Base-by-base conservation (phyloP, 2,888 invertebrate species). In the Apamea crenata region DNA sequence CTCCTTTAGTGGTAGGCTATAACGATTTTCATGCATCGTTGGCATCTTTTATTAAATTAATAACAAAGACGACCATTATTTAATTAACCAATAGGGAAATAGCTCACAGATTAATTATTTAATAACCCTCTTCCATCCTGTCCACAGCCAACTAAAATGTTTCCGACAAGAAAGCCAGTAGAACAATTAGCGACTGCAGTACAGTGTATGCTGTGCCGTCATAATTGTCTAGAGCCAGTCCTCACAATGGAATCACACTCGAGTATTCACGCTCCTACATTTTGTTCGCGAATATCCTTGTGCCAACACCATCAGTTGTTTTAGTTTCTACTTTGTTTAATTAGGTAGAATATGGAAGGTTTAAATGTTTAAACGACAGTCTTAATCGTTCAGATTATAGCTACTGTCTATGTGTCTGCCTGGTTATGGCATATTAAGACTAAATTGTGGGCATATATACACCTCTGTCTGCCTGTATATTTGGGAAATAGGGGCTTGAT, bases 151-250 rank as follows among this genome's bases (percentile, higher is more conserved):
- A 50, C 32, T 70, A 21, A 66, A 81, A 80, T 65, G 40, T 72
- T n/a, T 69, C 73, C 63, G 7, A 50, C 61, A 81, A 81, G 68
- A 44, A 40, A 50, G 53, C 18, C 50, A 47, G 66, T 67, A 50
- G 36, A 59, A 63, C 74, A 86, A 86, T 84, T 82, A 84, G 56
- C 36, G 59, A 68, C 59, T 67, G 53, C 66, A 61, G 72, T 40
- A 56, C 10, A 25, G 67, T 80, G 73, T 84, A 14, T 67, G 50
- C 85, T 76, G 66, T 53, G 66, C n/a, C 53, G 82, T 32, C 65
- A 63, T 83, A 83, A 83, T 83, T 76, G 71, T 65, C 85, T 59
- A 4, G 69, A 69, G 81, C 18, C 56, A 50, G 67, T 82, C 77
- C 36, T 56, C 16, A 77, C 77, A 77, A 73, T 82, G n/a, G 82